Conservation (phyloP, 2,113 vertebrate genomes). For the Amia ocellicauda region DNA sequence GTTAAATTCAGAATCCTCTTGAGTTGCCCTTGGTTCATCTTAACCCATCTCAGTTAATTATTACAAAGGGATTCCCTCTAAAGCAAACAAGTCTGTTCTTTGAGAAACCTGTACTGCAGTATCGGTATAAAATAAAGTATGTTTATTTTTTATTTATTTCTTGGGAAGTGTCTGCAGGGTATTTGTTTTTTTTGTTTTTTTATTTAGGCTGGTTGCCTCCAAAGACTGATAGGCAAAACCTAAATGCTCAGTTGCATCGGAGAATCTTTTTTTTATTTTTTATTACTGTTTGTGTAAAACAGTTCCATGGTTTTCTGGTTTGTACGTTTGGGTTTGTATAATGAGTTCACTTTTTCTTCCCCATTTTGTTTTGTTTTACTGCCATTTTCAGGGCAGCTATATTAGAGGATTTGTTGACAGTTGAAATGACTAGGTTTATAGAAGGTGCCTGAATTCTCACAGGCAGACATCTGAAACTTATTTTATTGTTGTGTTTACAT, state of each 20-base stretch:
- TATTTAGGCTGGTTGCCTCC: too few relatives aligned
- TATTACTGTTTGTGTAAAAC: slow-evolving; percentile 48
- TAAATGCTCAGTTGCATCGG: not conserved
- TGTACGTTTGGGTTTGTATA: not conserved
- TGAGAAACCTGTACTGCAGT: too few relatives aligned
- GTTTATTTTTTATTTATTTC: too few relatives aligned
- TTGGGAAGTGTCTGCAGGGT: too few relatives aligned
- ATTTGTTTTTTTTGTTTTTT: too few relatives aligned
- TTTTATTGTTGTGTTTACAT: slow-evolving; percentile 94
- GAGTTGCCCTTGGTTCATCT: too few relatives aligned
- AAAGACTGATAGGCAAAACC: too few relatives aligned
- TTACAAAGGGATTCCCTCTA: too few relatives aligned
- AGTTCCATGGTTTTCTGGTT: slow-evolving; percentile 34
- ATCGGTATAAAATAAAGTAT: too few relatives aligned
- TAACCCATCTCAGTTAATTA: too few relatives aligned
- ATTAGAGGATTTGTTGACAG: slow-evolving; percentile 71
- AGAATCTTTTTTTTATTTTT: slow-evolving; percentile 36
- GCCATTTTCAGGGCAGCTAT: slow-evolving; percentile 77
- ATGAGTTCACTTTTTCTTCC: not conserved
- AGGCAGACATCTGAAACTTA: slow-evolving; percentile 78
- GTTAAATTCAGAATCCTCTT: too few relatives aligned
- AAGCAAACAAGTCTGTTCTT: too few relatives aligned
- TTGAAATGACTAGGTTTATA: slow-evolving; percentile 62
- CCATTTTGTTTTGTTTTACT: slow-evolving; percentile 66
- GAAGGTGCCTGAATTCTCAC: slow-evolving; percentile 83